These are phyloP conservation scores for Pseudomyrmex dendroicus DNA, from an alignment of 1,140 invertebrate genomes.

Conservation along the genomic window DNA sequence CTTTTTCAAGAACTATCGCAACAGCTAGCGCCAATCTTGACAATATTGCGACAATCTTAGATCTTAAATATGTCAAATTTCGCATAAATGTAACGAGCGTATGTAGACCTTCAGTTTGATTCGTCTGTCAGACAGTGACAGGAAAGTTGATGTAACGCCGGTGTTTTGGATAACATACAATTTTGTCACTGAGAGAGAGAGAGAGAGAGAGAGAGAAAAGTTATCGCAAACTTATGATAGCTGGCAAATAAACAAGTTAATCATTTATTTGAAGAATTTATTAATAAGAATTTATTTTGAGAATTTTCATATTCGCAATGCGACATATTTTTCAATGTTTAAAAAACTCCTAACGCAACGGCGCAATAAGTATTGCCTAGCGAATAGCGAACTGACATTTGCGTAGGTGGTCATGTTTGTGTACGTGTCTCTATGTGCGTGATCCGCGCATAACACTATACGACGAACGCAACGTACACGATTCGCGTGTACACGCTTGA, in stretches of 20 bases:
- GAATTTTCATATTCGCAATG: background rate
- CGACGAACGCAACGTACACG: constrained; percentile 9
- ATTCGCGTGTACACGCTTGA: constrained; percentile 40
- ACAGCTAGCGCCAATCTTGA: constrained; percentile 38
- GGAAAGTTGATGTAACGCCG: background rate
- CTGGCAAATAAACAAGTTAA: no score
- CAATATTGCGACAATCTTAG: constrained; percentile 38
- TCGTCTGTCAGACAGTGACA: constrained; percentile 2
- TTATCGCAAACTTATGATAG: no score
- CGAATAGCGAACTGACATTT: constrained; percentile 30
- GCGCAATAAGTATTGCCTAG: constrained; percentile 37
- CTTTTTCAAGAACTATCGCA: constrained; percentile 67
- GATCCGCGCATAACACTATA: constrained; percentile 24
- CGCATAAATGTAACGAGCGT: background rate
- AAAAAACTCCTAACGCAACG: constrained; percentile 23
- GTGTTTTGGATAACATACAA: background rate
- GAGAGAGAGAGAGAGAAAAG: no score
- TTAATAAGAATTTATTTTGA: constrained; percentile 6
- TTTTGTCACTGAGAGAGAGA: background rate
- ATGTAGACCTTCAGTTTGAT: background rate
- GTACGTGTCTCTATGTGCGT: constrained; percentile 2
- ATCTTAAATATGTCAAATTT: constrained; percentile 1
- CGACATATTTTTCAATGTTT: background rate
- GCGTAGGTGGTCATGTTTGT: constrained; percentile 16
- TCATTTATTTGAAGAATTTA: background rate